Percentiles rank a stretch among this genome's conserved stretches.
Conservation (phyloP, 2,113 vertebrate genomes). For the Orycteropus afer region DNA sequence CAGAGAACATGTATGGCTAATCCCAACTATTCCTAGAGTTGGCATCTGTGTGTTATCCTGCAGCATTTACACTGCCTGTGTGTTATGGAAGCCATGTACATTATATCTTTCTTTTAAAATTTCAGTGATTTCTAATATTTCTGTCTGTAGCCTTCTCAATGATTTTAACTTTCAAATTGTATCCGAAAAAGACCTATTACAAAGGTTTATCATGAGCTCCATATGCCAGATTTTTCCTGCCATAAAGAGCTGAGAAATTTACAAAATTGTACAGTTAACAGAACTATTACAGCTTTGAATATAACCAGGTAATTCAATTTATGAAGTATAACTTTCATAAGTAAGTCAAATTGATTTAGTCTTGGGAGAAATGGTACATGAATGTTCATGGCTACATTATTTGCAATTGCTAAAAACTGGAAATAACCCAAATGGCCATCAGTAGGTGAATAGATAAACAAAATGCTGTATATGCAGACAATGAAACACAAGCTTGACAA, state of each 20-base stretch:
- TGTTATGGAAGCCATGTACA: neutral
- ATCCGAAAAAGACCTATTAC: neutral
- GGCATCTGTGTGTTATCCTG: neutral
- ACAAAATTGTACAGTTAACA: neutral
- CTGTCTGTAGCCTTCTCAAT: neutral
- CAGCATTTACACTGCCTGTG: neutral
- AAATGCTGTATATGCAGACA: too few species aligned
- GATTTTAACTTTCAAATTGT: conserved; percentile 45
- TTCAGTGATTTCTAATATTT: neutral
- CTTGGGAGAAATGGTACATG: neutral
- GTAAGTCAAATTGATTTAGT: conserved; percentile 23
- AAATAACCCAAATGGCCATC: too few species aligned
- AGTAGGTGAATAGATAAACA: too few species aligned
- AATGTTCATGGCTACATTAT: conserved; percentile 13
- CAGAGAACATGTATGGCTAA: neutral
- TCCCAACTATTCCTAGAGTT: neutral
- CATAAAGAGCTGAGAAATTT: conserved; percentile 37
- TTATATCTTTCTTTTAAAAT: neutral
- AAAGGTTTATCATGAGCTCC: neutral
- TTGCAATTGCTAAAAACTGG: too few species aligned
- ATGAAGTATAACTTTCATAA: neutral
- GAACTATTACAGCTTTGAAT: neutral
- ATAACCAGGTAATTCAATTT: conserved; percentile 17
- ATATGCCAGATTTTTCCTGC: neutral
- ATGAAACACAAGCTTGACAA: too few species aligned